These are phyloP conservation scores for Camponotus fellah DNA, from an alignment of 2,888 invertebrate genomes.

Conservation along the genomic window DNA sequence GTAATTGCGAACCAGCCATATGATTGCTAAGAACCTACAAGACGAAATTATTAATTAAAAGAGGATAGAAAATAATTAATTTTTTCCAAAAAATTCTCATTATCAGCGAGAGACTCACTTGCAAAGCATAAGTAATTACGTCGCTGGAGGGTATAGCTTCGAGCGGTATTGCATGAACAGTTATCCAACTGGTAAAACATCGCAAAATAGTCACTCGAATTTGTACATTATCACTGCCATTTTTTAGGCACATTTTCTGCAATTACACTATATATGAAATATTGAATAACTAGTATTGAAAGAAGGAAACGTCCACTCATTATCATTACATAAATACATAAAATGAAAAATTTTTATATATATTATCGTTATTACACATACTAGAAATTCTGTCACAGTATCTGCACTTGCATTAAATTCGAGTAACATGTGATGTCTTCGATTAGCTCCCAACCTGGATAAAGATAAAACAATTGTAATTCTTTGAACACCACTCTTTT, in stretches of 20 bases:
- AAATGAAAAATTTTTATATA: constrained; percentile 7
- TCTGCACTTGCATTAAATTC: constrained; percentile 93
- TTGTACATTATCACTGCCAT: constrained; percentile 89
- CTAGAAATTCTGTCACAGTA: constrained; percentile 92
- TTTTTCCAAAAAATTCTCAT: neutral
- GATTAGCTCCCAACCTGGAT: constrained; percentile 93
- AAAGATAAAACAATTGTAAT: neutral
- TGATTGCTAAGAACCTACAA: constrained; percentile 88
- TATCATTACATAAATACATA: neutral
- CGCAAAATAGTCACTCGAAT: constrained; percentile 92
- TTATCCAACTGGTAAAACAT: constrained; percentile 97
- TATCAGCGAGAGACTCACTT: constrained; percentile 81
- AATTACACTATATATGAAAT: constrained; percentile 68
- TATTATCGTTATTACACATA: constrained; percentile 75
- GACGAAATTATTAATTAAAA: neutral
- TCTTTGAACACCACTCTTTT: neutral
- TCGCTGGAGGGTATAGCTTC: constrained; percentile 91
- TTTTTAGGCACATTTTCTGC: constrained; percentile 91
- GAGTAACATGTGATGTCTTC: constrained; percentile 93
- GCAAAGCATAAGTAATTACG: constrained; percentile 91
- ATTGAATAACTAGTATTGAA: constrained; percentile 32
- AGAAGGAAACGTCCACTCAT: neutral
- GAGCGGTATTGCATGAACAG: constrained; percentile 93
- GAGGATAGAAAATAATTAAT: neutral
- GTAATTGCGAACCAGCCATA: constrained; percentile 89